These are phyloP conservation scores for Epicauta chinensis DNA, from an alignment of 1,140 invertebrate genomes.

Conservation along the genomic window DNA sequence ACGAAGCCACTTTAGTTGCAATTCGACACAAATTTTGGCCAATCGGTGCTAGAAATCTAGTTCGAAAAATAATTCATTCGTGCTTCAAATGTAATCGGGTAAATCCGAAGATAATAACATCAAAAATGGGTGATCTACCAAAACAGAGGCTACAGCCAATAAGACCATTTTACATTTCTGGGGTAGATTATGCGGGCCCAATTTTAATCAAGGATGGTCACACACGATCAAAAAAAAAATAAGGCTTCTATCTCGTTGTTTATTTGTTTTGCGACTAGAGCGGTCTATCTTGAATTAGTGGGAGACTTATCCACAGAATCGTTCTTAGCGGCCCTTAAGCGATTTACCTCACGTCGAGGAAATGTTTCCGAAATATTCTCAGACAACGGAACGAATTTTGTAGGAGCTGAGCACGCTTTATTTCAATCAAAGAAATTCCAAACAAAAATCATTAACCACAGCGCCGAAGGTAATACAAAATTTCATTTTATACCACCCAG, in stretches of 20 bases:
- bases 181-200: conserved; percentile 3
- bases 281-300: conserved; percentile 32
- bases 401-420: background rate
- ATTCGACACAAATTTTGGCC: background rate
- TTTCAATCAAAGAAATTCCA: background rate
- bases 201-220: background rate
- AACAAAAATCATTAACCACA: background rate
- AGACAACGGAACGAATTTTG: conserved; percentile 26
- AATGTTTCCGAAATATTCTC: conserved; percentile 25
- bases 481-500: conserved; percentile 1
- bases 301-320: conserved; percentile 19
- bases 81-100: background rate
- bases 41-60: background rate
- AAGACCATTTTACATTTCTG: background rate
- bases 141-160: background rate
- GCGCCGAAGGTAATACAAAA: background rate
- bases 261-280: conserved; percentile 31
- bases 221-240: background rate
- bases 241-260: conserved; percentile 19
- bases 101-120: conserved; percentile 22
- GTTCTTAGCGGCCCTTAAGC: conserved; percentile 25
- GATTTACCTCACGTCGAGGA: conserved; percentile 29
- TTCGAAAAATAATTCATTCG: background rate
- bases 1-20: background rate
- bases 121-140: conserved; percentile 7